These are phyloP conservation scores for Polydrusus tereticollis DNA, from an alignment of 2,888 invertebrate genomes.

Conservation along the genomic window DNA sequence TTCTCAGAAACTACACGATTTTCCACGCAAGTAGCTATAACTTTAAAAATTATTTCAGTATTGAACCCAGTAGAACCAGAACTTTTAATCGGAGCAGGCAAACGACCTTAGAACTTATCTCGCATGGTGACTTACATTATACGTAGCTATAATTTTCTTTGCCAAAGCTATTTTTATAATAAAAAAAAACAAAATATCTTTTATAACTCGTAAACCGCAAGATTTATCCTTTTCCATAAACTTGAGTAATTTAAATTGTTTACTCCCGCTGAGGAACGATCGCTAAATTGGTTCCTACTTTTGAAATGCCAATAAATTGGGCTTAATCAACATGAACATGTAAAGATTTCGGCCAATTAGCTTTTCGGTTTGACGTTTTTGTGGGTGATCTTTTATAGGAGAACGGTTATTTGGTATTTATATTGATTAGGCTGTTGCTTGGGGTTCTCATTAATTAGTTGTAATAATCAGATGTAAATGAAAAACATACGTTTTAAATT, in stretches of 20 bases:
- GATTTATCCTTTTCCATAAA: conserved; percentile 24
- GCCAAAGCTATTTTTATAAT: no score
- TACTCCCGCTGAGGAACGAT: conserved; percentile 38
- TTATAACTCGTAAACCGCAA: conserved; percentile 24
- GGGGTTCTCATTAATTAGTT: not conserved
- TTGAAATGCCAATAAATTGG: conserved; percentile 36
- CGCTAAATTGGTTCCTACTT: conserved; percentile 39
- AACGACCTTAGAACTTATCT: no score
- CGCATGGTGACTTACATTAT: no score
- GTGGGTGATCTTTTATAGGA: conserved; percentile 23
- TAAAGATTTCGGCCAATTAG: conserved; percentile 43
- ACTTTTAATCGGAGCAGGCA: no score
- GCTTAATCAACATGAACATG: conserved; percentile 36
- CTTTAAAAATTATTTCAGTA: no score
- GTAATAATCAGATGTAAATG: not conserved
- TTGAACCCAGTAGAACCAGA: no score
- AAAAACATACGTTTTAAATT: not conserved
- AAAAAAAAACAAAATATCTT: not conserved
- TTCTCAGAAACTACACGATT: no score
- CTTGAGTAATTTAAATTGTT: conserved; percentile 38
- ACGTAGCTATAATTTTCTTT: no score
- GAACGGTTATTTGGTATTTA: conserved; percentile 1
- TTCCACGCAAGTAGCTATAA: no score
- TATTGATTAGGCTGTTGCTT: not conserved
- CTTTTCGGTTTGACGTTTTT: conserved; percentile 36